Evolutionary conservation across 2,797 vertebrate species (phyloP).

Genomic region (Lepilemur septentrionalis): DNA sequence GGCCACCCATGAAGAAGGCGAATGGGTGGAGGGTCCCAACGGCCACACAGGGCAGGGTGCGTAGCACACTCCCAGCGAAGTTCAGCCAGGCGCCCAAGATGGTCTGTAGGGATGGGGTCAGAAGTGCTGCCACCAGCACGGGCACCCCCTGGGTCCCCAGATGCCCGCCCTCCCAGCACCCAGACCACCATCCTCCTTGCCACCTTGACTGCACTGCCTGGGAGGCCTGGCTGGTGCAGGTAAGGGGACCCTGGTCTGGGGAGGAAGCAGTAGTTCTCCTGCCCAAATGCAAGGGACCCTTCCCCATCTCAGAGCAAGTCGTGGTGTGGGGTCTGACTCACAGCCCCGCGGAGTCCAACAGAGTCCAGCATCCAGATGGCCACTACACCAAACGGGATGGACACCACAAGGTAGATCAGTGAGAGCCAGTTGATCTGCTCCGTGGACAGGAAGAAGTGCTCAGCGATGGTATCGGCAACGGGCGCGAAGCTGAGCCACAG

Average conservation of each 20-base stretch:
- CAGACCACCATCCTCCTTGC: neutral
- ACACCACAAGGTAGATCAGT: slow-evolving; percentile 91
- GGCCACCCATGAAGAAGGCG: slow-evolving; percentile 88
- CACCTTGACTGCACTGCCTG: neutral
- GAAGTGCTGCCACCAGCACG: neutral
- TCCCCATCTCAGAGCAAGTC: rapidly evolving
- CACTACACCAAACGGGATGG: slow-evolving; percentile 89
- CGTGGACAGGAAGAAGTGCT: slow-evolving; percentile 84
- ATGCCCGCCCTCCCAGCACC: neutral
- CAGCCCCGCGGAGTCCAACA: slow-evolving; percentile 90
- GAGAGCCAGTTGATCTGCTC: slow-evolving; percentile 92
- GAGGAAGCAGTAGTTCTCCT: neutral
- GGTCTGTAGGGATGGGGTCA: slow-evolving; percentile 84
- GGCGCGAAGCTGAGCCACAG: slow-evolving; percentile 74
- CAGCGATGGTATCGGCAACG: slow-evolving; percentile 88
- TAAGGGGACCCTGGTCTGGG: neutral
- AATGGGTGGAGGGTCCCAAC: slow-evolving; percentile 59
- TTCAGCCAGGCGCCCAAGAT: slow-evolving; percentile 93
- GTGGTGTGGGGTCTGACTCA: slow-evolving; percentile 75
- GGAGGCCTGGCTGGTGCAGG: too few relatives aligned
- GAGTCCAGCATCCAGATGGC: slow-evolving; percentile 95
- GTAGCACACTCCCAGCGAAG: slow-evolving; percentile 88
- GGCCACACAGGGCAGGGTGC: slow-evolving; percentile 79
- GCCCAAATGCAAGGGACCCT: neutral
- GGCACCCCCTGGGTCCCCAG: neutral